Percentiles rank a stretch among this genome's conserved stretches.
These are phyloP conservation scores for Erebia aethiops DNA, from an alignment of 2,888 invertebrate species.

Conservation along the genomic window DNA sequence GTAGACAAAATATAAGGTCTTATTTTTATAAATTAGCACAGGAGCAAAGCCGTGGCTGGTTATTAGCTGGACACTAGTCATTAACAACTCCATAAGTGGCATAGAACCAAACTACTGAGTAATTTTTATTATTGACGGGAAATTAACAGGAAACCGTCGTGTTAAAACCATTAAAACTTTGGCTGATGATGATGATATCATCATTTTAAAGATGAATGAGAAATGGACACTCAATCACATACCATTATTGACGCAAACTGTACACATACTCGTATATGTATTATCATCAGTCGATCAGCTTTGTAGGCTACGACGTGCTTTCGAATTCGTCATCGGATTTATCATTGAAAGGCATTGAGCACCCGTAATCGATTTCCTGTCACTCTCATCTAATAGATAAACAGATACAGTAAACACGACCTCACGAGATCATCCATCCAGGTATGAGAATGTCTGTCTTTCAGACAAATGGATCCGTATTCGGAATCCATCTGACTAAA, in stretches of 20 bases:
- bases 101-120: too few species aligned
- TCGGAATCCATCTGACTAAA: background rate
- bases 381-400: slow-evolving; percentile 18
- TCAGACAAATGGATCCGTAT: background rate
- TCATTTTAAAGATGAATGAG: too few species aligned
- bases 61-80: too few species aligned
- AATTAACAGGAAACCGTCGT: too few species aligned
- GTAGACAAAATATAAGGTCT: too few species aligned
- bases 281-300: slow-evolving; percentile 44
- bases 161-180: too few species aligned
- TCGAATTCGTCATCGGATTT: slow-evolving; percentile 49
- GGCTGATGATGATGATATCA: too few species aligned
- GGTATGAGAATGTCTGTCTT: background rate
- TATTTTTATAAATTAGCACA: too few species aligned
- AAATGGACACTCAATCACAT: too few species aligned
- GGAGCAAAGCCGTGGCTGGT: too few species aligned
- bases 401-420: slow-evolving; percentile 13
- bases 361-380: slow-evolving; percentile 36
- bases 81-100: too few species aligned
- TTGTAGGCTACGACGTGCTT: slow-evolving; percentile 48
- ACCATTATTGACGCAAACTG: slow-evolving; percentile 14
- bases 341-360: slow-evolving; percentile 35
- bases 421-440: background rate
- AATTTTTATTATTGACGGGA: too few species aligned
- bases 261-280: slow-evolving; percentile 30